Base-by-base conservation (phyloP, 2,797 vertebrate species). In the Pogoniulus pusillus region DNA sequence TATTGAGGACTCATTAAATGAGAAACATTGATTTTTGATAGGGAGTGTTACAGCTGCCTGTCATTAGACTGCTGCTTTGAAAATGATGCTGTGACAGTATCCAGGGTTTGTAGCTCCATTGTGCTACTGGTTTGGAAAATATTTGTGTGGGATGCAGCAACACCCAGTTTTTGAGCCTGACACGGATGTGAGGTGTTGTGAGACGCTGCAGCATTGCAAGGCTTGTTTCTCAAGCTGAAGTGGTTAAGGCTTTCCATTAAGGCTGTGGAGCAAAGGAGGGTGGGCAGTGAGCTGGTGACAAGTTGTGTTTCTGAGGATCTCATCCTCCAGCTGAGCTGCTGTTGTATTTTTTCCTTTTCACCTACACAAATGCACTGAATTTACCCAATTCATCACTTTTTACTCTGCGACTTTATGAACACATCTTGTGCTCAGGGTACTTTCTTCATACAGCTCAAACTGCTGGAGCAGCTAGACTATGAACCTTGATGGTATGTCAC, bases 1-100 rank as follows among this genome's bases (percentile, higher is more conserved):
- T 85, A 64, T 89, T 89, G 68, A 95, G 64, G 34, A 62, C 68
- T 91, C 35, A 30, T 58, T 89, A 57, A 54, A 63, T 75, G 43
- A 65, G 54, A 87, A 87, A 60, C 59, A 57, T 7, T 82, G 87
- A 81, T 62, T 82, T 68, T 69, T 81, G 39, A 37, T 70, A 76
- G 41, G 0, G 3, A 62, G 8, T 3, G 3, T 69, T 85, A 66
- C 70, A 66, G 11, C 43, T 63, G 64, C 83, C 51, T 73, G 6
- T 59, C 70, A 47, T 81, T 90, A 53, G 24, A n/a, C 32, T 0
- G 1, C 70, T 18, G 14, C 79, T 78, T 89, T 87, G 62, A 77
- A 84, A 90, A 64, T 6, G 53, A 64, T 1, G 0, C 39, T 66
- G 74, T 85, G 54, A 57, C 47, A 62, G 26, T 69, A 80, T 47